Base-by-base conservation (phyloP, 2,113 vertebrate species). In the Upupa epops region DNA sequence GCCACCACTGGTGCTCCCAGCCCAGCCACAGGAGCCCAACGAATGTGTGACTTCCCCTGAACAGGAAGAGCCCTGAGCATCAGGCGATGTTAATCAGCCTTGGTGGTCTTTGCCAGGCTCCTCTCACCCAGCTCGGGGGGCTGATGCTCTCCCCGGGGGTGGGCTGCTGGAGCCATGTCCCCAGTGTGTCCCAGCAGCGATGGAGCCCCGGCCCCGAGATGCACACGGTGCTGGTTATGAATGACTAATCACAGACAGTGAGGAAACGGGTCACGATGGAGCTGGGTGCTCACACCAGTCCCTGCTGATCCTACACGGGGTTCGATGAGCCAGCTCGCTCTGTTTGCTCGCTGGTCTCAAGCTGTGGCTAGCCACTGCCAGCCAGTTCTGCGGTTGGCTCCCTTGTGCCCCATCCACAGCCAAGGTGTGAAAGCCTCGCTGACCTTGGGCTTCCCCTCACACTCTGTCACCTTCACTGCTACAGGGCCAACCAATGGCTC, bases 401-500 rank as follows among this genome's bases (percentile, higher is more conserved):
- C 0, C 77, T 71, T 5, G 0, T 1, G 16, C 18, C 37, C 37
- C 26, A 22, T 1, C 64, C 55, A 3, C 1, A 3, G 92, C n/a
- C 8, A 7, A 34, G 14, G 54, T 52, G 60, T 31, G 48, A 88
- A 32, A 4, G 55, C 79, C 24, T 13, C 19, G 3, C 3, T 12
- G 1, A 1, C 42, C 69, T 36, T n/a, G 64, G 46, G 42, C 45
- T 69, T 61, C 63, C 68, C 46, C n/a, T 36, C 11, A 0, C 36
- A 13, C 36, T 1, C 34, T 26, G 48, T 0, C 12, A 4, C 7
- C 65, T 42, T 11, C 10, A 61, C 29, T 70, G 45, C 28, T 3
- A 1, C 0, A 0, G 22, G 2, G n/a, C 36, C 16, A 2, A 11
- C n/a, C 36, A 5, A 32, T n/a, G 83, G 17, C 14, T 40, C 6